Base-by-base conservation (phyloP, 2,888 invertebrate genomes). In the Xanthia icteritia region DNA sequence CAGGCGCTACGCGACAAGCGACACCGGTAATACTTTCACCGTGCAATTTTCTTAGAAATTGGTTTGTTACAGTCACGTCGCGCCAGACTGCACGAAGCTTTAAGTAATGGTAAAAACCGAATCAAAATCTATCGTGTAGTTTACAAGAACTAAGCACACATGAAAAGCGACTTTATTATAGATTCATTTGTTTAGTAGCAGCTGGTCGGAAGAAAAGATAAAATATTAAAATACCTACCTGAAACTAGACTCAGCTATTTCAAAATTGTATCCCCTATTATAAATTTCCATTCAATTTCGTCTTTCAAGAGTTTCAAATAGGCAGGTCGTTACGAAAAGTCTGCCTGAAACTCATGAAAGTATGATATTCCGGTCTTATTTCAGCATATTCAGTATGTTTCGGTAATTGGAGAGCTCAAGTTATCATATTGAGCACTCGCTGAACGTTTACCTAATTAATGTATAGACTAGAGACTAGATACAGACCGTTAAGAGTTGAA, bases 351-450 rank as follows among this genome's bases (percentile, higher is more conserved):
- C n/a, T 54, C 23, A 48, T 72, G 39, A 75, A 31, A 73, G 11
- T n/a, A 63, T 48, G 45, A 27, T 36, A 65, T 48, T 64, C 48
- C n/a, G 13, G 20, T 64, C 15, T 63, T 63, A 51, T 20, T 74
- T 60, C 17, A 72, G 23, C 23, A 39, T 74, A 27, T 61, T 74
- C 20, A 63, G 11, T 54, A 36, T 36, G 45, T 56, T 20, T 74
- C n/a, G 31, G 56, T 75, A 64, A 64, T 76, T 56, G 48, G 23
- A 31, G 20, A 51, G 5, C 4, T n/a, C 9, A 63, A 73, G 13
- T 42, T 51, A 51, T 23, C 13, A 51, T 23, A 20, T 13, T 4
- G 13, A 23, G n/a, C 27, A 27, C n/a, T 64, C 5, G 8, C 45
- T 56, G 11, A 54, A 1, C n/a, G 23, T n/a, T n/a, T 39, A 73